Evolutionary conservation across 2,797 vertebrate species (phyloP).

Genomic region (Rhinella marina): DNA sequence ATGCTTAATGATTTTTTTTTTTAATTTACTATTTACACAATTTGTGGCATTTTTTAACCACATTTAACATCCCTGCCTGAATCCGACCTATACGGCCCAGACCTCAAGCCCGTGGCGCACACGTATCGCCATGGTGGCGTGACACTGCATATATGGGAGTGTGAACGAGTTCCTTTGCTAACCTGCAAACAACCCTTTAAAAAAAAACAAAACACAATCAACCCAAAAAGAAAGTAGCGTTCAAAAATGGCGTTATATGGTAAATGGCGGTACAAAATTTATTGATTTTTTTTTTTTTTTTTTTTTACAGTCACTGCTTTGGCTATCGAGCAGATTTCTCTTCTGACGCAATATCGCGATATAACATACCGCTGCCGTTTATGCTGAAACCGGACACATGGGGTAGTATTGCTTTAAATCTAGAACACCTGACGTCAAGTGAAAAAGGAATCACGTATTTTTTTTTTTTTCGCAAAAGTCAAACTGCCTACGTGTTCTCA

Average conservation of each 20-base stretch:
- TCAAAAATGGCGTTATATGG: background rate
- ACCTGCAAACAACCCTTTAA: background rate
- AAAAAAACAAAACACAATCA: background rate
- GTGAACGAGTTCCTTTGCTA: background rate
- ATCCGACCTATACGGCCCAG: background rate
- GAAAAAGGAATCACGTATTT: background rate
- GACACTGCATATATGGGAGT: background rate
- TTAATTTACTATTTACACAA: background rate
- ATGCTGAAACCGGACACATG: background rate
- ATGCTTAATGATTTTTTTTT: background rate
- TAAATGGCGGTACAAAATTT: background rate
- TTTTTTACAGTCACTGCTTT: background rate
- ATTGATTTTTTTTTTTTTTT: too few species aligned
- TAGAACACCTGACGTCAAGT: slow-evolving; percentile 19
- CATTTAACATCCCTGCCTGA: background rate
- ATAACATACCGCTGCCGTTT: background rate
- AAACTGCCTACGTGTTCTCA: background rate
- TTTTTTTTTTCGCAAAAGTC: background rate
- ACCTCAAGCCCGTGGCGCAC: background rate
- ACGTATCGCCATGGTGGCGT: background rate
- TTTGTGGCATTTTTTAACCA: background rate
- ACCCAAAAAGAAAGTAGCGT: background rate
- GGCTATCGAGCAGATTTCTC: slow-evolving; percentile 4
- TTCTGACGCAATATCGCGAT: slow-evolving; percentile 1
- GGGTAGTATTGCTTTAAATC: slow-evolving; percentile 37